Evolutionary conservation across 1,140 invertebrate genomes (phyloP).

Genomic region (Cotesia glomerata): DNA sequence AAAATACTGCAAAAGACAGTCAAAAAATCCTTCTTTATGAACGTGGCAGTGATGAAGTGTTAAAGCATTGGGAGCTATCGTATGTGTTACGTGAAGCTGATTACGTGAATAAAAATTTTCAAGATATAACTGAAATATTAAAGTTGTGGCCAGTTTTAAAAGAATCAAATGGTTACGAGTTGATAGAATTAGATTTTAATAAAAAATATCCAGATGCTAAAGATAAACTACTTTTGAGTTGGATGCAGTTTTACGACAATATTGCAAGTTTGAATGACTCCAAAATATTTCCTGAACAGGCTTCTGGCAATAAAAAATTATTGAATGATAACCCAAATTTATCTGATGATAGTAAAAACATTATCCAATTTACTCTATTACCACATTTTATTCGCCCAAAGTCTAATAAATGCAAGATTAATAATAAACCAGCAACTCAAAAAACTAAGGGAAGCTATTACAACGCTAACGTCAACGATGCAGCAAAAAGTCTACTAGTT

Average conservation of each 20-base stretch:
- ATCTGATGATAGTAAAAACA: background rate
- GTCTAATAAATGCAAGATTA: too few species aligned
- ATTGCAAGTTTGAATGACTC: background rate
- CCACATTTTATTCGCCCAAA: background rate
- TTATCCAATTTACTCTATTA: background rate
- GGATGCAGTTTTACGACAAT: background rate
- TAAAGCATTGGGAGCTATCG: background rate
- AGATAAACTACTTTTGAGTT: background rate
- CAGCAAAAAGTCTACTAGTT: background rate
- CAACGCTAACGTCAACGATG: background rate
- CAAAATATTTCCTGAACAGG: background rate
- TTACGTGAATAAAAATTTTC: background rate
- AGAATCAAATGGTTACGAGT: background rate
- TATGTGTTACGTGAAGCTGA: too few species aligned
- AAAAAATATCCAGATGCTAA: background rate
- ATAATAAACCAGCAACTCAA: too few species aligned
- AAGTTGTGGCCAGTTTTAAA: background rate
- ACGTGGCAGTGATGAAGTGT: background rate
- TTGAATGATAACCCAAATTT: background rate
- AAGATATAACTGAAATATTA: background rate
- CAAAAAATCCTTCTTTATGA: background rate
- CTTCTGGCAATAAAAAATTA: background rate
- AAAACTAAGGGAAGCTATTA: too few species aligned
- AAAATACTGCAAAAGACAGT: background rate
- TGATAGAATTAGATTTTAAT: background rate